Evolutionary conservation across 2,797 vertebrate species (phyloP).

Genomic region (Echiichthys vipera): DNA sequence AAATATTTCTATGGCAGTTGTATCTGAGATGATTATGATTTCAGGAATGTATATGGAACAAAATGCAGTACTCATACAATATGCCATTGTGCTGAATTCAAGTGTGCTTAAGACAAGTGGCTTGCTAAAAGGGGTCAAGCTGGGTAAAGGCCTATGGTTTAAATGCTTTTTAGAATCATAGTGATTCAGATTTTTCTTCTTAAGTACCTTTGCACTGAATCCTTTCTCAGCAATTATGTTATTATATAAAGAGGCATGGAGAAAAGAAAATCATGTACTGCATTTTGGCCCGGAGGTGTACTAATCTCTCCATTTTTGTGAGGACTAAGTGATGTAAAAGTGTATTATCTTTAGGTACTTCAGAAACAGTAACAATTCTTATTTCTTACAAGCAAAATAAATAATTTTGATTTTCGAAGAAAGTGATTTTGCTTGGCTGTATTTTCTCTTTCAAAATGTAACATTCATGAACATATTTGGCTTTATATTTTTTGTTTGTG

Average conservation of each 20-base stretch:
- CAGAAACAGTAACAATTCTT: neutral
- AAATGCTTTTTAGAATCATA: conserved; percentile 49
- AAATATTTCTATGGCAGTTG: neutral
- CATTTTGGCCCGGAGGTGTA: conserved; percentile 14
- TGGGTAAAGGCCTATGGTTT: conserved; percentile 39
- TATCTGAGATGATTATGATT: conserved; percentile 3
- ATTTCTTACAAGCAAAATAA: neutral
- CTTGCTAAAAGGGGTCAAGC: conserved; percentile 55
- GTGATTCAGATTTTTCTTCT: conserved; percentile 45
- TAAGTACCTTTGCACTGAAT: conserved; percentile 46
- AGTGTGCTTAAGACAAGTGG: conserved; percentile 44
- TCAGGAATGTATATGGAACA: conserved; percentile 5
- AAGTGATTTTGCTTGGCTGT: neutral
- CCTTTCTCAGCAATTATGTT: conserved; percentile 37
- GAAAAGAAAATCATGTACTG: conserved; percentile 10
- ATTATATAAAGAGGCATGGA: conserved; percentile 44
- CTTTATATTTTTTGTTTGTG: neutral
- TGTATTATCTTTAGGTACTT: neutral
- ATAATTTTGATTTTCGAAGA: neutral
- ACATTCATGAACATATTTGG: neutral
- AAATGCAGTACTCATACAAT: neutral
- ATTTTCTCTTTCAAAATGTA: conserved; percentile 7
- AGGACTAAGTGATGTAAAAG: conserved; percentile 16
- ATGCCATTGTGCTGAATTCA: conserved; percentile 6
- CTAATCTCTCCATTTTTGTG: conserved; percentile 16